phyloP scores from a whole-genome alignment of 37 sponge, comb jelly and placozoan genomes.

The Chondrosia reniformis region DNA sequence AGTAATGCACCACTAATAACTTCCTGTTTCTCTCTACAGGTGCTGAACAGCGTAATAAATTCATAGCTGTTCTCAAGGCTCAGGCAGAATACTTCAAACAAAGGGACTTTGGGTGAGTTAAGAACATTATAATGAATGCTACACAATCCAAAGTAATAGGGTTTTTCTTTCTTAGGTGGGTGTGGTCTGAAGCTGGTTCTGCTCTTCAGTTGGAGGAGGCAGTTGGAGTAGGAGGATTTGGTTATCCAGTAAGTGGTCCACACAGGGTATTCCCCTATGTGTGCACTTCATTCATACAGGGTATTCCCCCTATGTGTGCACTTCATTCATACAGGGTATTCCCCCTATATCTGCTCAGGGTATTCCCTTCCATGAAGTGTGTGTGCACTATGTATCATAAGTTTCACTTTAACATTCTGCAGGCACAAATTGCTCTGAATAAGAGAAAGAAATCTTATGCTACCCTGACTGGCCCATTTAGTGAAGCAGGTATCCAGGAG shows the following conservation, averaged over 20 bases:
- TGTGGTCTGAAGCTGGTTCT: slow-evolving; percentile 86
- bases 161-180: slow-evolving; percentile 58
- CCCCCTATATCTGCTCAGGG: too few species aligned
- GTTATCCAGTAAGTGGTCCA: slow-evolving; percentile 86
- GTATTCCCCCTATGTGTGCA: too few species aligned
- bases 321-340: too few species aligned
- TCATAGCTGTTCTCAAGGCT: slow-evolving; percentile 41
- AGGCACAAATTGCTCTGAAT: slow-evolving; percentile 83
- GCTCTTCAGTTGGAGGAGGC: slow-evolving; percentile 64
- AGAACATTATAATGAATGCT: background rate
- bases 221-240: slow-evolving; percentile 93
- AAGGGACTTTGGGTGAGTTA: slow-evolving; percentile 72
- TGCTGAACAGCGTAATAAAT: slow-evolving; percentile 70
- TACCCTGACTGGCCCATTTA: slow-evolving; percentile 72
- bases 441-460: slow-evolving; percentile 70
- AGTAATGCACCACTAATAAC: background rate
- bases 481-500: slow-evolving; percentile 69
- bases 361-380: too few species aligned
- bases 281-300: too few species aligned
- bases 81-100: slow-evolving; percentile 87
- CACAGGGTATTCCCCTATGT: too few species aligned
- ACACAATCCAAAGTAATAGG: background rate
- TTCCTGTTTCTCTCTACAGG: slow-evolving; percentile 21
- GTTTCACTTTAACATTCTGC: too few species aligned
- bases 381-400: too few species aligned